Conservation (phyloP, 2,797 vertebrate species). For the Sebastes flavidus region DNA sequence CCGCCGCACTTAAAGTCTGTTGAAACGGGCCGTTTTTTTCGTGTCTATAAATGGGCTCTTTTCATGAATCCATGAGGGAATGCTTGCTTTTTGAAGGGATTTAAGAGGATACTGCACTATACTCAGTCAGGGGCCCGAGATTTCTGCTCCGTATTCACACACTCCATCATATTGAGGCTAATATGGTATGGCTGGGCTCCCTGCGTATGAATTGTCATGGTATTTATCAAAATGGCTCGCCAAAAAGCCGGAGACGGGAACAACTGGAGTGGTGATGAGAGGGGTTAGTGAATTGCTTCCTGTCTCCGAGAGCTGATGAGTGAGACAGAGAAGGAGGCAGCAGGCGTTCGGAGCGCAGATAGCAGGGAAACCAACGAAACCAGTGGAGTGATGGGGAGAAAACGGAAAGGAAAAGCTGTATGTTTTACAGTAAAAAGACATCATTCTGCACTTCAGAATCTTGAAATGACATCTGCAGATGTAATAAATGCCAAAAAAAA, state of each 20-base stretch:
- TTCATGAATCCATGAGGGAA: constrained; percentile 77
- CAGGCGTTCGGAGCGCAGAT: background rate
- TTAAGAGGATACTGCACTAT: constrained; percentile 66
- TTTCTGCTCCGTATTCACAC: constrained; percentile 61
- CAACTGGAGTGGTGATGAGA: constrained; percentile 67
- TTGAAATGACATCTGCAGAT: background rate
- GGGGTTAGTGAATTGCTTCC: constrained; percentile 72
- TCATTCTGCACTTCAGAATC: background rate
- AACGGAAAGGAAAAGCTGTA: background rate
- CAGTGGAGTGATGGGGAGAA: background rate
- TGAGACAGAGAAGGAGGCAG: constrained; percentile 49
- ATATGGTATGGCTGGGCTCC: constrained; percentile 50
- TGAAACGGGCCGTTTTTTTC: constrained; percentile 68
- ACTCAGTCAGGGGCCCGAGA: constrained; percentile 63
- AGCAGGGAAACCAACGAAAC: background rate
- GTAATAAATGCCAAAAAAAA: background rate
- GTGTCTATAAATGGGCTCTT: constrained; percentile 80
- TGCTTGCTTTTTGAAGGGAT: constrained; percentile 69
- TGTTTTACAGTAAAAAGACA: background rate
- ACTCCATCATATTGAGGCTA: constrained; percentile 69
- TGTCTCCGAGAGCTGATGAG: constrained; percentile 54
- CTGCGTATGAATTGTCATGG: constrained; percentile 60
- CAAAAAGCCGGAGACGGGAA: constrained; percentile 53
- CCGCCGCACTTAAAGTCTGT: constrained; percentile 66
- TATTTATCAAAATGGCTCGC: constrained; percentile 60